Percentiles rank a stretch among this genome's conserved stretches.
These are phyloP conservation scores for Neosalanx taihuensis DNA, from an alignment of 2,797 vertebrate genomes.

Conservation along the genomic window DNA sequence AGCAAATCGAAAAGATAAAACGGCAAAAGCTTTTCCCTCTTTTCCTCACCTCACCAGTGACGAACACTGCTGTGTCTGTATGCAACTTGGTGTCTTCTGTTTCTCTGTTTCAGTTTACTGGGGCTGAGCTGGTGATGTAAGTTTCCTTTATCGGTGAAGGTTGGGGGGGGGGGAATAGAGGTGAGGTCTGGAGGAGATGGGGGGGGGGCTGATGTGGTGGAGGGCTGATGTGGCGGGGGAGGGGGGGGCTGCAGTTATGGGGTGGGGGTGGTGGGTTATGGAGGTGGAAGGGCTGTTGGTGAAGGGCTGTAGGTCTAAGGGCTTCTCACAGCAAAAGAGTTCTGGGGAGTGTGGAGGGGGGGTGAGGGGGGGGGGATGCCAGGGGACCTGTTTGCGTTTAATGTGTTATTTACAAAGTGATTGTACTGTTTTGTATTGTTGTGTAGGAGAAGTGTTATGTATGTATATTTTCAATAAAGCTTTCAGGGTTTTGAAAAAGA, in stretches of 20 bases:
- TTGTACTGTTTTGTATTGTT: conserved; percentile 65
- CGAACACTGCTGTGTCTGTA: conserved; percentile 63
- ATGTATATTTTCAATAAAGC: conserved; percentile 67
- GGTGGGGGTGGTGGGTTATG: too few species aligned
- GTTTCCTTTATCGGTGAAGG: conserved; percentile 56
- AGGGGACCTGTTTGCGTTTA: conserved; percentile 62
- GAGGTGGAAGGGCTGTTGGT: conserved; percentile 33
- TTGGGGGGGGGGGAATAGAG: too few species aligned
- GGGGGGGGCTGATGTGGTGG: too few species aligned
- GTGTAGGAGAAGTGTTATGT: conserved; percentile 59
- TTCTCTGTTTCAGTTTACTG: conserved; percentile 61
- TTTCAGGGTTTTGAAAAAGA: conserved; percentile 72
- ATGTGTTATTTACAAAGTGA: conserved; percentile 58
- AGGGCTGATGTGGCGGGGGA: too few species aligned
- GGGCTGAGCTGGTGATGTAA: conserved; percentile 58
- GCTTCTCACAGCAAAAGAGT: conserved; percentile 66
- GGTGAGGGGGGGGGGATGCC: conserved; percentile 50
- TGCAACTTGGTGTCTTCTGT: conserved; percentile 66
- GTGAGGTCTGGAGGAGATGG: too few species aligned
- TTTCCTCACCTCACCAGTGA: conserved; percentile 52
- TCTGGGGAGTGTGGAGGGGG: conserved; percentile 56
- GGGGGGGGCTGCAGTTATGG: too few species aligned
- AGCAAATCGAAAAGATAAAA: conserved; percentile 31
- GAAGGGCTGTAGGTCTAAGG: conserved; percentile 51
- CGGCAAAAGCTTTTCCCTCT: conserved; percentile 43